Base-by-base conservation (phyloP, 35 echinoderm and acorn worm genomes). In the Apostichopus japonicus region DNA sequence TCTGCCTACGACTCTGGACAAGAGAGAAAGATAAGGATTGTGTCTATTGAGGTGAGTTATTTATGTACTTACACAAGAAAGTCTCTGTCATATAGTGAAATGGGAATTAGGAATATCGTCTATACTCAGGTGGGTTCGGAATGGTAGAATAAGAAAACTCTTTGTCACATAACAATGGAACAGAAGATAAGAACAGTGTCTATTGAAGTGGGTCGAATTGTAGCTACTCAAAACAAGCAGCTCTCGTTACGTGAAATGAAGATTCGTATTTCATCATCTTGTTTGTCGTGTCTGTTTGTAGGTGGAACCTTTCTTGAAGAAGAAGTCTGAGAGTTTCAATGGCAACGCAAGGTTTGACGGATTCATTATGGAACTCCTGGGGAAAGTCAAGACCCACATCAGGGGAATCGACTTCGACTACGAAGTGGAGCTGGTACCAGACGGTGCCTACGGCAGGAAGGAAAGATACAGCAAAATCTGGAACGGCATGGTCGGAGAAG, bases 401-500 rank as follows among this genome's bases (percentile, higher is more conserved):
- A 80, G 91, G 56, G 94, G 94, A 5, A 91, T 94, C 23, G 93
- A 98, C 54, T 98, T 98, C 73, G 95, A 98, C 67, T 98, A 96
- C 76, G 93, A 96, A 52, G 93, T 98, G 14, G 94, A 96, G 67
- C 80, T 98, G 8, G 97, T 96, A 2, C 87, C 97, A 5, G 97
- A 98, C 62, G 88, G 87, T 44, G 79, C 88, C 7, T 98, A 96
- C 25, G 97, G 97, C 15, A 94, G 90, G 56, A 91, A 93, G 55
- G 87, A 94, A 15, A 77, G 54, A 6, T 96, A 90, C 87, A 98
- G 93, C 77, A 15, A 90, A 1, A 93, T 94, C 51, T 98, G 97
- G 97, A 65, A 94, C 62, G 97, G 97, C 15, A 98, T 98, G 96
- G 92, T 98, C 58, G 97, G 97, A 17, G 97, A 98, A 77, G 89